These are phyloP conservation scores for Diplazon laetatorius DNA, from an alignment of 2,888 invertebrate species.

Conservation along the genomic window DNA sequence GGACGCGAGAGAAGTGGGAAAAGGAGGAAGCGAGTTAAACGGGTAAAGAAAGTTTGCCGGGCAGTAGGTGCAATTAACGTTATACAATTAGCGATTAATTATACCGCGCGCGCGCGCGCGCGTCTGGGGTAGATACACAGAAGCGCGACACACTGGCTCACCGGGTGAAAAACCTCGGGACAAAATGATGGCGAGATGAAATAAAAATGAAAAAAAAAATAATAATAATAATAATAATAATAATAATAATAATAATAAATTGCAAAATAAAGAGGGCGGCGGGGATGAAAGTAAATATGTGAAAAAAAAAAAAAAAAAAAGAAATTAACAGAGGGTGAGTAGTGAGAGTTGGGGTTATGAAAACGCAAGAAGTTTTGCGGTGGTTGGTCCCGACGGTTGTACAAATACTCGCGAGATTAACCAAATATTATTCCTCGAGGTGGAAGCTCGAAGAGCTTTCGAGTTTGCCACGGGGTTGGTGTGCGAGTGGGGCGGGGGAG, in stretches of 20 bases:
- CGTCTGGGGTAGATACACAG: slow-evolving; percentile 35
- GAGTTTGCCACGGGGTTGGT: too few relatives aligned
- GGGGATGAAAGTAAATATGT: too few relatives aligned
- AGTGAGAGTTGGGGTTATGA: not conserved
- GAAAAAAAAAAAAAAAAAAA: too few relatives aligned
- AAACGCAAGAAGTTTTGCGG: slow-evolving; percentile 5
- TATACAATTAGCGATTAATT: slow-evolving; percentile 63
- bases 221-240: too few relatives aligned
- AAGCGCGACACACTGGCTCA: slow-evolving; percentile 30
- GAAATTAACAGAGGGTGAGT: too few relatives aligned
- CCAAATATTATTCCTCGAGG: slow-evolving; percentile 24
- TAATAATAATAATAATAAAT: slow-evolving; percentile 21
- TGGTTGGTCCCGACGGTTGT: too few relatives aligned
- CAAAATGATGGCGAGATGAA: slow-evolving; percentile 20
- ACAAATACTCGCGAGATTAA: slow-evolving; percentile 20
- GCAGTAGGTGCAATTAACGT: slow-evolving; percentile 60
- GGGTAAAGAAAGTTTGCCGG: slow-evolving; percentile 55
- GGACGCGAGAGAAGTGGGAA: not conserved
- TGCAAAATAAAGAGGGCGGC: not conserved
- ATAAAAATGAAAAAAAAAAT: not conserved
- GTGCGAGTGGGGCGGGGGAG: too few relatives aligned
- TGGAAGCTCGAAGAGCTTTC: not conserved
- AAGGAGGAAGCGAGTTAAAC: slow-evolving; percentile 37
- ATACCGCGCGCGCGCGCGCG: too few relatives aligned
- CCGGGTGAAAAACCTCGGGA: slow-evolving; percentile 23